Base-by-base conservation (phyloP, 2,888 invertebrate species). In the Blera fallax region DNA sequence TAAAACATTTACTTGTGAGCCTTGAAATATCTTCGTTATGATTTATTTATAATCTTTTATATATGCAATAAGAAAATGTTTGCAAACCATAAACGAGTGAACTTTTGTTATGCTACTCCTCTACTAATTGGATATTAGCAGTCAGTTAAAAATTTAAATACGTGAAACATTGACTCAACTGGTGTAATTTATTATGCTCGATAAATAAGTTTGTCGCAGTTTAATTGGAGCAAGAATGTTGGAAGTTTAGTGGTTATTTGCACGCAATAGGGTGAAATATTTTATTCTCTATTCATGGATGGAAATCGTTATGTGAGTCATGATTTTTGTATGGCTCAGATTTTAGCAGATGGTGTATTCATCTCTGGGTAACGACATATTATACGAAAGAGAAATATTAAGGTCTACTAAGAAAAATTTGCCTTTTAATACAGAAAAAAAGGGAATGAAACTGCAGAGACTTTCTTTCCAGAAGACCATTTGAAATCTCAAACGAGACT, bases 11-110 rank as follows among this genome's bases (percentile, higher is more conserved):
- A 54, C 60, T 73, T 40, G 83, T 69, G 24, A 56, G 58, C 79
- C 79, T 84, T 84, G 84, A 79, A 84, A 84, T 79, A 76, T 84
- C 79, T 74, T 72, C 43, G 56, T 65, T 76, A 64, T 74, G 54
- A 72, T 77, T 72, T 82, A 65, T 70, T 64, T 77, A 58, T 14
- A 10, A 45, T 45, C 10, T 74, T 80, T 14, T 78, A 24, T 52
- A 34, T 60, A 58, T 54, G 29, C 60, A 52, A 74, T 8, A n/a
- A 50, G 21, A 18, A 27, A 62, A 21, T 65, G 50, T 16, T 37
- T 40, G 14, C 14, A 18, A 29, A 16, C 40, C 52, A 8, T 37
- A 27, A n/a, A 2, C 18, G 18, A 48, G 48, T 24, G 32, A 10
- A 27, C 73, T 14, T 52, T 67, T 52, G 67, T 67, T 67, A 27